These are phyloP conservation scores for Lagodon rhomboides DNA, from an alignment of 2,797 vertebrate species.

Conservation along the genomic window DNA sequence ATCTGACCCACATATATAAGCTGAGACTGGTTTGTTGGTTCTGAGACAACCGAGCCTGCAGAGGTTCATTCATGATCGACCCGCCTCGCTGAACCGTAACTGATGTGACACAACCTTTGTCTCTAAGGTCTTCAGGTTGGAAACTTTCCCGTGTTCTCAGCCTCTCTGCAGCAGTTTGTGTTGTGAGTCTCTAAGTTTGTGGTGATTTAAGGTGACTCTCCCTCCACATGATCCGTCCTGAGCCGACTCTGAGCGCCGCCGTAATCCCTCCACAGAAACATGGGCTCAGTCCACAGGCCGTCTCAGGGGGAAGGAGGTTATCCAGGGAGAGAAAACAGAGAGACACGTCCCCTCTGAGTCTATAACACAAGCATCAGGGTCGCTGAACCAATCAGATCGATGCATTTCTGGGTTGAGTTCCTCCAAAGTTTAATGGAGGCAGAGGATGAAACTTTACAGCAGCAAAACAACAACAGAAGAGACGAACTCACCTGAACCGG, in stretches of 20 bases:
- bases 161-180: neutral
- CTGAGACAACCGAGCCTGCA: no score
- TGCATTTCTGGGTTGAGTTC: slow-evolving; percentile 44
- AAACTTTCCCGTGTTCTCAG: neutral
- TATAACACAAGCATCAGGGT: slow-evolving; percentile 6
- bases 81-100: no score
- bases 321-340: slow-evolving; percentile 24
- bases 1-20: no score
- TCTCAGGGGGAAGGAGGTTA: slow-evolving; percentile 21
- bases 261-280: neutral
- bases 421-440: slow-evolving; percentile 27
- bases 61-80: no score
- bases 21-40: no score
- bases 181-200: neutral
- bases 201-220: slow-evolving; percentile 11
- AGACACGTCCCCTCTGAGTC: slow-evolving; percentile 8
- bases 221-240: slow-evolving; percentile 5
- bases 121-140: neutral
- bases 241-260: slow-evolving; percentile 14
- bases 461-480: slow-evolving; percentile 1
- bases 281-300: neutral
- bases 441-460: slow-evolving; percentile 39
- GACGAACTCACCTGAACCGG: slow-evolving; percentile 47
- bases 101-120: no score
- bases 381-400: slow-evolving; percentile 43